Evolutionary conservation across 2,797 vertebrate genomes (phyloP).

Genomic region (Perodicticus potto): DNA sequence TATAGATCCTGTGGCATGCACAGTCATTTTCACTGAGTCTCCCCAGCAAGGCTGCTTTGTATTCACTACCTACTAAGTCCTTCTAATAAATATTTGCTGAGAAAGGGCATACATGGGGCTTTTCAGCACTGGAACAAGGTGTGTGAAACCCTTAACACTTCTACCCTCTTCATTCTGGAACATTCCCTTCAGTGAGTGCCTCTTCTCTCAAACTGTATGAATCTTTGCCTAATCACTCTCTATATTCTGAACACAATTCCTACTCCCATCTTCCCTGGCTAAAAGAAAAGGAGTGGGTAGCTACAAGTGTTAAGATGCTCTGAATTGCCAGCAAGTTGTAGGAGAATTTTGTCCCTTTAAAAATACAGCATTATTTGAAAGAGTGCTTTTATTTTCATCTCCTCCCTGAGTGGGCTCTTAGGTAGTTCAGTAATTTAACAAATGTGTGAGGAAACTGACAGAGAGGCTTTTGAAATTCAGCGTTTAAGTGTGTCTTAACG

Average conservation of each 20-base stretch:
- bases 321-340: background rate
- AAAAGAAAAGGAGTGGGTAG: slow-evolving; percentile 6
- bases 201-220: background rate
- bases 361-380: background rate
- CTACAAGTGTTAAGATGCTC: background rate
- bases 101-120: background rate
- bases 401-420: background rate
- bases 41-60: background rate
- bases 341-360: slow-evolving; percentile 26
- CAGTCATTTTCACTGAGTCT: accelerated
- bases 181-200: background rate
- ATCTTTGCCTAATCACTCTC: background rate
- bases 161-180: background rate
- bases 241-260: background rate
- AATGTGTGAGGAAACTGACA: background rate
- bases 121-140: background rate
- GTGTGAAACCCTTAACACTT: background rate
- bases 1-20: accelerated
- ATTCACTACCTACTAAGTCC: background rate
- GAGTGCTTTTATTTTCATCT: slow-evolving; percentile 4
- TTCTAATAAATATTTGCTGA: background rate
- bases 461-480: slow-evolving; percentile 39
- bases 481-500: slow-evolving; percentile 15
- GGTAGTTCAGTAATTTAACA: background rate
- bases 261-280: background rate